A percentile compares a stretch with the other conserved stretches of the same genome.
phyloP scores from a whole-genome alignment of 2,888 invertebrate species.

The Pristionchus japonicus region DNA sequence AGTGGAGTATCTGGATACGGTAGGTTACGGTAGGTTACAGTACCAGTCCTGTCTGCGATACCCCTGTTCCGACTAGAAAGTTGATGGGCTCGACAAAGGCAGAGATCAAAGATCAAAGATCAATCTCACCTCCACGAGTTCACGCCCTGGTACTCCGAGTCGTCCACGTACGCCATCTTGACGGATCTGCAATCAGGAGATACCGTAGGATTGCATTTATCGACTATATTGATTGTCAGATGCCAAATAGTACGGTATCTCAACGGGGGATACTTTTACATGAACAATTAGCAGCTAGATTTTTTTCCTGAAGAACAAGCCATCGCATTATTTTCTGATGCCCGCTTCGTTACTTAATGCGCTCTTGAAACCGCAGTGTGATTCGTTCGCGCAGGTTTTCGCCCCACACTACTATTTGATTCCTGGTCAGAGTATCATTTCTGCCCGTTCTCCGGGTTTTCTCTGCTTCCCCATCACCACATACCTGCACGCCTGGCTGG shows the following conservation, averaged over 20 bases:
- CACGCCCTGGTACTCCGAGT: slow-evolving; percentile 43
- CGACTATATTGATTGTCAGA: too few relatives aligned
- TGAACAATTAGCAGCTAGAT: too few relatives aligned
- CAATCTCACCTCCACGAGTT: slow-evolving; percentile 42
- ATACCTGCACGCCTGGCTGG: slow-evolving; percentile 60
- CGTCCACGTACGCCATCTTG: slow-evolving; percentile 34
- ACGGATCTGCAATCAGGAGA: slow-evolving; percentile 44
- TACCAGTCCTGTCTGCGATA: background rate
- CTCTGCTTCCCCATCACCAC: too few relatives aligned
- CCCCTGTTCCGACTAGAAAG: too few relatives aligned
- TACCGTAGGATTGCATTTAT: too few relatives aligned
- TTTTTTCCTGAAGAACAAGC: background rate
- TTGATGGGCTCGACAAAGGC: too few relatives aligned
- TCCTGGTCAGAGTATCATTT: background rate
- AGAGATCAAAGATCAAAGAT: background rate
- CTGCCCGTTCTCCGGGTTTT: too few relatives aligned
- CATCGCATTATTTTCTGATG: background rate
- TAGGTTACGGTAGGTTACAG: background rate
- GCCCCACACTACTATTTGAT: background rate
- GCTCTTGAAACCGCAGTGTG: too few relatives aligned
- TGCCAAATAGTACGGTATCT: too few relatives aligned
- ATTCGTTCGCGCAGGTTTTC: too few relatives aligned
- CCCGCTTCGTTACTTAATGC: too few relatives aligned
- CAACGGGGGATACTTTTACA: too few relatives aligned
- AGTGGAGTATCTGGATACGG: slow-evolving; percentile 13